Conservation (phyloP, 2,113 vertebrate genomes). For the Melanotaenia duboulayi region DNA sequence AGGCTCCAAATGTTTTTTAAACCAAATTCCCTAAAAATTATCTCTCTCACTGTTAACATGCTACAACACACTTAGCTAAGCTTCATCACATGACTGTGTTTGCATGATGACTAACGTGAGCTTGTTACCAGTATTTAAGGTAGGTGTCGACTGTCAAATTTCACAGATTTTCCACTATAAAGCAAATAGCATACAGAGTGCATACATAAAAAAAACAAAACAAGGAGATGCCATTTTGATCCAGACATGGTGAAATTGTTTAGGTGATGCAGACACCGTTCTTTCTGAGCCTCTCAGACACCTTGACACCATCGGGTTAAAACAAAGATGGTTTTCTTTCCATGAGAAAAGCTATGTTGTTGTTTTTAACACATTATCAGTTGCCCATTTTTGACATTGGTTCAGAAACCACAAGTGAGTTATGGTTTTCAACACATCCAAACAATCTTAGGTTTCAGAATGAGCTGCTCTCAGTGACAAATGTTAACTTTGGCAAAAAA, state of each 20-base stretch:
- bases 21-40: not conserved
- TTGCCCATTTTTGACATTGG: constrained; percentile 6
- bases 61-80: constrained; percentile 16
- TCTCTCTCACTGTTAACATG: not conserved
- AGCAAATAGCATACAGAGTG: not conserved
- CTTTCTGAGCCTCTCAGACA: too few relatives aligned
- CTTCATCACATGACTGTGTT: not conserved
- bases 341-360: not conserved
- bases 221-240: not conserved
- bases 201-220: not conserved
- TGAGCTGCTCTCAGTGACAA: constrained; percentile 16
- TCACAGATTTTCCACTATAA: not conserved
- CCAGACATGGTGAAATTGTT: constrained; percentile 2
- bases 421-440: not conserved
- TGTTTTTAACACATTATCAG: not conserved
- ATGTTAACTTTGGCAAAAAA: constrained; percentile 39
- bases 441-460: constrained; percentile 21
- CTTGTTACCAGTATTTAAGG: not conserved
- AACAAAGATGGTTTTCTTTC: not conserved
- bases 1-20: not conserved
- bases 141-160: constrained; percentile 24
- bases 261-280: not conserved
- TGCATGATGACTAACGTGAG: not conserved
- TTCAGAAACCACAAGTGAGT: not conserved
- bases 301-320: too few relatives aligned